phyloP scores from a whole-genome alignment of 2,888 invertebrate genomes.

The Luperina nickerlii region DNA sequence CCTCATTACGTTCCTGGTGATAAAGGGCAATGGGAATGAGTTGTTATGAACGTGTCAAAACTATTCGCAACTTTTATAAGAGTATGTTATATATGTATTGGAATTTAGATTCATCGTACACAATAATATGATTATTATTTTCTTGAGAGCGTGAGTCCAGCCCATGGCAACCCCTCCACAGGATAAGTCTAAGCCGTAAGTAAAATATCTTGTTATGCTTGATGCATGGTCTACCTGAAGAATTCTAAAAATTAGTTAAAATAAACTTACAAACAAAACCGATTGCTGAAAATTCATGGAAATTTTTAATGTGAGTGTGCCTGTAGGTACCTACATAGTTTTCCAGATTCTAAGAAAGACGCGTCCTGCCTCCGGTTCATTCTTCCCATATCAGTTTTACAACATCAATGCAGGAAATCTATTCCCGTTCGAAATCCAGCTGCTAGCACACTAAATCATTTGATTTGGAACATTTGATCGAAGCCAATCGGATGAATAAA shows the following conservation, averaged over 20 bases:
- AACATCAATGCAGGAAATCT: slow-evolving; percentile 31
- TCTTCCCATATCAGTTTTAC: slow-evolving; percentile 27
- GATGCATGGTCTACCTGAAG: too few relatives aligned
- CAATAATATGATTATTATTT: neutral
- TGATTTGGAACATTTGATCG: slow-evolving; percentile 46
- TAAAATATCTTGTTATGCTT: neutral
- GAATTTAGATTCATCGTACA: too few relatives aligned
- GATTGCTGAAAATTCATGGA: neutral
- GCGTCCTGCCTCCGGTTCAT: slow-evolving; percentile 12
- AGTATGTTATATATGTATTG: neutral
- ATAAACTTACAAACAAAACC: neutral
- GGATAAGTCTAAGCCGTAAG: too few relatives aligned
- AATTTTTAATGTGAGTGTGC: neutral
- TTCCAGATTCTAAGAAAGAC: slow-evolving; percentile 17
- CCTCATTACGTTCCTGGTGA: slow-evolving; percentile 37
- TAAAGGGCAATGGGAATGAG: slow-evolving; percentile 15
- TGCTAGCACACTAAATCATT: slow-evolving; percentile 35
- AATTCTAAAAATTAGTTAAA: neutral
- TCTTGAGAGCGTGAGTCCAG: neutral
- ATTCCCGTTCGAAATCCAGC: slow-evolving; percentile 40
- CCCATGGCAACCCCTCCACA: neutral
- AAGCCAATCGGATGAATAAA: slow-evolving; percentile 40
- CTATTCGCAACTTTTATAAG: neutral
- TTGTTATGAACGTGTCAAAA: slow-evolving; percentile 17
- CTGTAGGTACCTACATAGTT: neutral